A percentile compares a stretch with the other conserved stretches of the same genome.
phyloP scores from a whole-genome alignment of 2,113 vertebrate species.

The Mastomys natalensis region DNA sequence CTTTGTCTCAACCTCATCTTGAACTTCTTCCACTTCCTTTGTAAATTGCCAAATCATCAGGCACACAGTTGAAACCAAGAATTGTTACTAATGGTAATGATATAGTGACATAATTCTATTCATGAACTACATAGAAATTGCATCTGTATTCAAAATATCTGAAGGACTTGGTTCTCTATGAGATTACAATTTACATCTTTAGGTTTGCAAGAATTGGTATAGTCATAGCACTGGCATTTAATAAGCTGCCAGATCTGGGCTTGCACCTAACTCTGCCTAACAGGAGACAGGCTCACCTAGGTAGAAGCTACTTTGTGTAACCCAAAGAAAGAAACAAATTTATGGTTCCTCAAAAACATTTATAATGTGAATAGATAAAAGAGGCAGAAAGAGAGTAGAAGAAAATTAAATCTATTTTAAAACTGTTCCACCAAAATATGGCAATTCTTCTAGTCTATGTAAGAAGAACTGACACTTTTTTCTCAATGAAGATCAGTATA shows the following conservation, averaged over 20 bases:
- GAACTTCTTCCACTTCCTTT: conserved; percentile 38
- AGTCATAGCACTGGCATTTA: not conserved
- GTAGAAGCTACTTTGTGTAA: not conserved
- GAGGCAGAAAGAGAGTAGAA: not conserved
- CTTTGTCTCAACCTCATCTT: conserved; percentile 34
- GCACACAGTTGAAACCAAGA: conserved; percentile 31
- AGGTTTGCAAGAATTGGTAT: conserved; percentile 27
- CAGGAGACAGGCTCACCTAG: not conserved
- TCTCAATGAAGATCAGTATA: too few relatives aligned
- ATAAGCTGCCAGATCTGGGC: not conserved
- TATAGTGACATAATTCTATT: conserved; percentile 38
- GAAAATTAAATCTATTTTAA: not conserved
- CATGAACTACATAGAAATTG: conserved; percentile 25
- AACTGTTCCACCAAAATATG: not conserved
- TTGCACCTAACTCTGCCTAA: not conserved
- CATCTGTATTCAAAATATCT: conserved; percentile 27
- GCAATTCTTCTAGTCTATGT: too few relatives aligned
- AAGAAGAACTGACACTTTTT: too few relatives aligned
- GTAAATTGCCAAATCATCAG: not conserved
- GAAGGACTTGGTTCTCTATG: conserved; percentile 20
- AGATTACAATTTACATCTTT: conserved; percentile 33
- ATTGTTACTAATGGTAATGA: conserved; percentile 16
- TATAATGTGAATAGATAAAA: not conserved
- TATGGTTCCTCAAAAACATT: conserved; percentile 6
- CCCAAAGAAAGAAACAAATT: not conserved